These are phyloP conservation scores for Phyllotreta striolata DNA, from an alignment of 2,888 invertebrate genomes.

Conservation along the genomic window DNA sequence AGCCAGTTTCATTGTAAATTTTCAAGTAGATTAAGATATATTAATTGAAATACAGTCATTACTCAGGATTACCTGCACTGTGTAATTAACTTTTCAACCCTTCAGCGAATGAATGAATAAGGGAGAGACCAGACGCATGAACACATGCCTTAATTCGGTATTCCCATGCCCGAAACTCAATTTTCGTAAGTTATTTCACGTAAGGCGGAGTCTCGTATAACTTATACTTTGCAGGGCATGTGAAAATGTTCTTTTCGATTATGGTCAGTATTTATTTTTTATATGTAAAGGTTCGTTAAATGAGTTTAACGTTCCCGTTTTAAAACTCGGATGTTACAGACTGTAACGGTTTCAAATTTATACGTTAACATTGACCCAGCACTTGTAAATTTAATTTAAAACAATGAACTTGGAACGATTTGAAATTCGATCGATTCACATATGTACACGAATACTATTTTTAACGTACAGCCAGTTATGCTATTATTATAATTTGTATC, in stretches of 20 bases:
- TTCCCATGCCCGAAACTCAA: constrained; percentile 25
- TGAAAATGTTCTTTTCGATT: constrained; percentile 4
- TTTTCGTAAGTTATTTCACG: constrained; percentile 19
- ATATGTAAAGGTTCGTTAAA: constrained; percentile 6
- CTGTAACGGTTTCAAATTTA: no score
- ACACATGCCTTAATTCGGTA: constrained; percentile 19
- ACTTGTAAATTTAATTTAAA: no score
- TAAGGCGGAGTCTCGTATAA: constrained; percentile 28
- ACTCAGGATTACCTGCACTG: constrained; percentile 30
- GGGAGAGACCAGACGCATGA: constrained; percentile 25
- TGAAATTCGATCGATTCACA: no score
- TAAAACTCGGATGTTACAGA: no score
- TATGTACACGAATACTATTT: no score
- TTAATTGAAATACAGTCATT: constrained; percentile 31
- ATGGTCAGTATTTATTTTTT: constrained; percentile 10
- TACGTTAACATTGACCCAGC: no score
- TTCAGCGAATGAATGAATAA: constrained; percentile 23
- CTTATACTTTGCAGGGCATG: constrained; percentile 43
- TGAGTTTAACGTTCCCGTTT: background rate
- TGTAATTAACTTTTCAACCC: constrained; percentile 32
- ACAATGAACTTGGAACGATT: no score
- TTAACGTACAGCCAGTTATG: no score
- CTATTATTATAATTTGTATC: background rate
- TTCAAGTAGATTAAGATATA: constrained; percentile 29
- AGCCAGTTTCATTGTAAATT: constrained; percentile 26